Percentiles rank a stretch among this genome's conserved stretches.
phyloP scores from a whole-genome alignment of 53 echinoderm and acorn worm species.

The Hippasteria phrygiana region DNA sequence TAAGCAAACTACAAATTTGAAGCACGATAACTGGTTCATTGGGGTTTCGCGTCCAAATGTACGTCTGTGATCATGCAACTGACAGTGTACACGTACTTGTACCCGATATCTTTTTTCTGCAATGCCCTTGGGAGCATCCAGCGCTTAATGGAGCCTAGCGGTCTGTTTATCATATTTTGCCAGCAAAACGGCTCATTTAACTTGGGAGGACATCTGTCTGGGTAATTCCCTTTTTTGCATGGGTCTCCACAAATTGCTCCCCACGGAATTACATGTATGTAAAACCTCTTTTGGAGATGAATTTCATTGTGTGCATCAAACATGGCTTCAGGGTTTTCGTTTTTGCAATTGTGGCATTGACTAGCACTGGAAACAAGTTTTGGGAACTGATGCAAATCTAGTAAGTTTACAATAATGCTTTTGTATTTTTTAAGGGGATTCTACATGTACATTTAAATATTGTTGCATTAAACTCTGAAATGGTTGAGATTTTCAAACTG shows the following conservation, averaged over 20 bases:
- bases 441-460: background rate
- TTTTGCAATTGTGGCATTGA: too few relatives aligned
- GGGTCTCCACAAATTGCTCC: background rate
- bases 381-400: background rate
- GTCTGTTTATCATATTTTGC: slow-evolving; percentile 15
- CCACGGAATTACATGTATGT: too few relatives aligned
- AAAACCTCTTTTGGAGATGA: background rate
- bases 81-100: background rate
- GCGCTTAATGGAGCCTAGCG: background rate
- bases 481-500: too few relatives aligned
- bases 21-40: too few relatives aligned
- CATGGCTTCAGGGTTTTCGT: background rate
- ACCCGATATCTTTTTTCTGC: background rate
- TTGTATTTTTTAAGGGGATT: background rate
- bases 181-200: slow-evolving; percentile 35
- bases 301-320: background rate
- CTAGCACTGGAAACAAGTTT: too few relatives aligned
- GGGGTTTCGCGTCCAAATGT: too few relatives aligned
- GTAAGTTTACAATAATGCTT: background rate
- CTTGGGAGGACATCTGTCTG: slow-evolving; percentile 19
- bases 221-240: background rate
- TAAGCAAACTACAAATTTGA: too few relatives aligned
- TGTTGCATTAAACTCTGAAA: too few relatives aligned
- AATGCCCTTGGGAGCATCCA: background rate
- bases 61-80: background rate